Evolutionary conservation across 1,140 invertebrate species (phyloP).

Genomic region (Laupala kohalensis): DNA sequence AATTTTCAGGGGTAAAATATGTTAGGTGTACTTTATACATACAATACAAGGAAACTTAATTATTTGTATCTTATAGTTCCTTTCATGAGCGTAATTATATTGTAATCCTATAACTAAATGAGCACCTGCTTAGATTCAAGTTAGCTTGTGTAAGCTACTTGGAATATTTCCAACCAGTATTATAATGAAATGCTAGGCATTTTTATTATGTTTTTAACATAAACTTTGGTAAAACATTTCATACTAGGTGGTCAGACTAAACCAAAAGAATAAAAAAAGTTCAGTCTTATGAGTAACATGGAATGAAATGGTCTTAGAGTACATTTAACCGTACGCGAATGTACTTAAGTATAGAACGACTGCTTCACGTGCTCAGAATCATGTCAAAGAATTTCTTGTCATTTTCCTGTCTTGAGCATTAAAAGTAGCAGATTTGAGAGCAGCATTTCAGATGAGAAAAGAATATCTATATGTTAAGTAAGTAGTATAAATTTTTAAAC

Average conservation of each 20-base stretch:
- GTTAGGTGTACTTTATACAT: slow-evolving; percentile 8
- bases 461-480: slow-evolving; percentile 9
- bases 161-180: slow-evolving; percentile 2
- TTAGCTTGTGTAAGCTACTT: background rate
- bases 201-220: background rate
- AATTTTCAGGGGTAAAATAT: slow-evolving; percentile 8
- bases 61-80: slow-evolving; percentile 4
- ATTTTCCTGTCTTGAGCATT: too few relatives aligned
- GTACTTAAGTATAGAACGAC: slow-evolving; percentile 2
- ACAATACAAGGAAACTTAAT: slow-evolving; percentile 7
- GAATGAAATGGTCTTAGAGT: background rate
- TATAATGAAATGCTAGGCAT: background rate
- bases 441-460: background rate
- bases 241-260: background rate
- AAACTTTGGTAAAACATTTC: background rate
- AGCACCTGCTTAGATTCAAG: slow-evolving; percentile 1
- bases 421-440: background rate
- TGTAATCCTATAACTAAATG: slow-evolving; percentile 1
- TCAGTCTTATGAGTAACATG: too few relatives aligned
- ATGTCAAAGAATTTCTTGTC: too few relatives aligned
- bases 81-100: slow-evolving; percentile 4
- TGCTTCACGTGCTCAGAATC: slow-evolving; percentile 1
- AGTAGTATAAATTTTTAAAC: slow-evolving; percentile 7
- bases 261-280: background rate
- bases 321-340: background rate